phyloP scores from a whole-genome alignment of 2,888 invertebrate species.

The Torymus auratus region DNA sequence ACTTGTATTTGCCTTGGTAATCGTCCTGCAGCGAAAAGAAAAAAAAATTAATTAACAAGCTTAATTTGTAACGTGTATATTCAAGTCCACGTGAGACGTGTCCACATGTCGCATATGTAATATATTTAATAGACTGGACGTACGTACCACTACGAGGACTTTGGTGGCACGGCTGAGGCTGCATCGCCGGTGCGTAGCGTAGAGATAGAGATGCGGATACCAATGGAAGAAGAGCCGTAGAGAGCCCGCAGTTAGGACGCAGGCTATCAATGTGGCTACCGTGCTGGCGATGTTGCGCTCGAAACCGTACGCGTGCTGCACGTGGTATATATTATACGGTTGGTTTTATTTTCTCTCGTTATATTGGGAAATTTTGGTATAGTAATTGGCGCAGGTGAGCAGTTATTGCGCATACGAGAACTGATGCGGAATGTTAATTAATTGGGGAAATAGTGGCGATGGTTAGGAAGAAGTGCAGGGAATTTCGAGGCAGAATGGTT shows the following conservation, averaged over 20 bases:
- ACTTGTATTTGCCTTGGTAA: conserved; percentile 78
- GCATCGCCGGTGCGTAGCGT: conserved; percentile 78
- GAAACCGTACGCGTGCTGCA: conserved; percentile 79
- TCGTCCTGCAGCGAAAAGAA: conserved; percentile 73
- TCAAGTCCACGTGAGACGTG: too few relatives aligned
- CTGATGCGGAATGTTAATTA: too few relatives aligned
- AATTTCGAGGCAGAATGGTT: too few relatives aligned
- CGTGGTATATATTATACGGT: too few relatives aligned
- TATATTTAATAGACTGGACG: conserved; percentile 60
- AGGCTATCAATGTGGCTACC: conserved; percentile 76
- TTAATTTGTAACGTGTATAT: not conserved
- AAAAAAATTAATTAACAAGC: not conserved
- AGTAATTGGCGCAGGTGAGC: too few relatives aligned
- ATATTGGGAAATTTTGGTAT: too few relatives aligned
- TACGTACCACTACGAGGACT: conserved; percentile 79
- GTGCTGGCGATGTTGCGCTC: conserved; percentile 71
- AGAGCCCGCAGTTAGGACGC: conserved; percentile 78
- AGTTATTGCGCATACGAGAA: too few relatives aligned
- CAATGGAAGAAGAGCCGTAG: conserved; percentile 81
- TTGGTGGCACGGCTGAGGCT: conserved; percentile 77
- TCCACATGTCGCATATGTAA: too few relatives aligned
- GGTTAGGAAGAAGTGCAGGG: too few relatives aligned
- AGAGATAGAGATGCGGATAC: conserved; percentile 79
- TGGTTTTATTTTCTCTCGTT: too few relatives aligned
- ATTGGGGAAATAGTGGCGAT: too few relatives aligned